Percentiles rank a stretch among this genome's conserved stretches.
Conservation (phyloP, 2,888 invertebrate species). For the Monochamus alternatus region DNA sequence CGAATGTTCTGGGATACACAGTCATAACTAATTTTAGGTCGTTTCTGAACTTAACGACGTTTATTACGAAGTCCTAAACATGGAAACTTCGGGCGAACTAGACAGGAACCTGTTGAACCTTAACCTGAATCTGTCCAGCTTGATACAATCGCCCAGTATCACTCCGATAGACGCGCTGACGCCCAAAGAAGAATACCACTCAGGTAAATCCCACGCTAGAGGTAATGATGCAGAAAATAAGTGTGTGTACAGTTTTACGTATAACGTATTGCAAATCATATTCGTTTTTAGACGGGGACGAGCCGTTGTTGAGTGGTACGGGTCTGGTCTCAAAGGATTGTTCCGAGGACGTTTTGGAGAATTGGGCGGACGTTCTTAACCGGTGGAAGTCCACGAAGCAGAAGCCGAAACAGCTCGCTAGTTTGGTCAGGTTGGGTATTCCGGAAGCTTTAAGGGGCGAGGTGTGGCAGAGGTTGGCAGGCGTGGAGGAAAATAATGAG, state of each 20-base stretch:
- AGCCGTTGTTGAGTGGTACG: conserved; percentile 97
- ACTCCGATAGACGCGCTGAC: conserved; percentile 83
- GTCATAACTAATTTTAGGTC: conserved; percentile 62
- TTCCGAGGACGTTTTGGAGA: conserved; percentile 91
- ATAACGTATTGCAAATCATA: neutral
- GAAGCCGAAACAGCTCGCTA: conserved; percentile 86
- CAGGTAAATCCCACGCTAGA: conserved; percentile 71
- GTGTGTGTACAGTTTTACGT: neutral
- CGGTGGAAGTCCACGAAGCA: conserved; percentile 80
- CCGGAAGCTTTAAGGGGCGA: conserved; percentile 97
- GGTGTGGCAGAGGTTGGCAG: conserved; percentile 97
- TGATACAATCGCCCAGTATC: conserved; percentile 83
- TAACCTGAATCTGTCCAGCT: conserved; percentile 81
- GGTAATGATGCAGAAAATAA: too few relatives aligned
- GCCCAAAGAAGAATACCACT: conserved; percentile 81
- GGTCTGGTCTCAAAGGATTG: conserved; percentile 98
- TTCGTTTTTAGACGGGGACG: conserved; percentile 83
- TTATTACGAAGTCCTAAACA: conserved; percentile 83
- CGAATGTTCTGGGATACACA: neutral
- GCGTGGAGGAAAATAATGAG: conserved; percentile 86
- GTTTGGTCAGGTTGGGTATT: conserved; percentile 89
- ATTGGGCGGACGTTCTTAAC: conserved; percentile 92
- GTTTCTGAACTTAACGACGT: conserved; percentile 78
- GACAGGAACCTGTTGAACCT: conserved; percentile 83
- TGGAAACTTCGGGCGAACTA: conserved; percentile 86